Base-by-base conservation (phyloP, 1,140 invertebrate species). In the Portunus trituberculatus region DNA sequence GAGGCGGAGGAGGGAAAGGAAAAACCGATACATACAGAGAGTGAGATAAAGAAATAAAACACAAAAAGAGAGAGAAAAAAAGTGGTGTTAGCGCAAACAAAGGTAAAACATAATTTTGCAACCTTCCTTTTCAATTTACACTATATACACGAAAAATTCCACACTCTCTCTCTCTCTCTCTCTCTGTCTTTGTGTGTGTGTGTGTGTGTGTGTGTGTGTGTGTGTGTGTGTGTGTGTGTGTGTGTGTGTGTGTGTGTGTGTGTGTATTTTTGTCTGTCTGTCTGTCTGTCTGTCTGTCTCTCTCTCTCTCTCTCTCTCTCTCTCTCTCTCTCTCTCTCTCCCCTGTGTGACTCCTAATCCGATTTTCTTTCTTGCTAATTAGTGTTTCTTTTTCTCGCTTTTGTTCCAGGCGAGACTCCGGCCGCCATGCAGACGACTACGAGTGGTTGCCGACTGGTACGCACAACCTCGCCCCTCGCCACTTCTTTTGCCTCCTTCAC, bases 391-490 rank as follows among this genome's bases (percentile, higher is more conserved):
- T 59, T 16, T 39, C 39, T 39, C 39, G 1, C 39, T 39, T 39
- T 10, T 20, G 3, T 59, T 83, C 14, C 92, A 93, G 93, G 93
- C 88, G 84, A 93, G 93, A 93, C 93, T 12, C 93, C 93, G 45
- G 93, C 93, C 7, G 93, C 93, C 84, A 93, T 93, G 93, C 93
- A 93, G 84, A 93, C 93, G 3, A 93, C 93, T n/a, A 93, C 93
- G 1, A 93, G 93, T 83, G 93, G 28, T 14, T 45, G 45, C 45
- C 48, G 0, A 25, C 39, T 48, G 28, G 31, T 14, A 45, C 91
- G 10, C n/a, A 25, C 25, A 16, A 32, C 28, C 20, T 29, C 52
- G n/a, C 31, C 48, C 45, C 45, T 92, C 16, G 59, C 12, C 25
- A 28, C 76, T 46, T 48, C 4, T 8, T 29, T 46, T 7, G 1